Conservation (phyloP, 2,797 vertebrate species). For the Muscicapa striata region DNA sequence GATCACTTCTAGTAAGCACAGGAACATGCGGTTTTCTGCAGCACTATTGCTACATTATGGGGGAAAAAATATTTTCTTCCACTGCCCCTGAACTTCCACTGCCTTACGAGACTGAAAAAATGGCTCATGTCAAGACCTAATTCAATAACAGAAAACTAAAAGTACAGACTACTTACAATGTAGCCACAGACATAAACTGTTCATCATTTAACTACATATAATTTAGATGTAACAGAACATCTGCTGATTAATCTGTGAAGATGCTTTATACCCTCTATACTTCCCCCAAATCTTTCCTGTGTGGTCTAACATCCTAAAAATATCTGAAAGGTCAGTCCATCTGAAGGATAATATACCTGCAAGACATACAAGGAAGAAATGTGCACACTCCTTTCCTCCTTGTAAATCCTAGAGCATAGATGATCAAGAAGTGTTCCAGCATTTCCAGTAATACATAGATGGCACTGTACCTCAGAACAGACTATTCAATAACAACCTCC, state of each 20-base stretch:
- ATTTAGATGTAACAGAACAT: background rate
- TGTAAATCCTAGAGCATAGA: background rate
- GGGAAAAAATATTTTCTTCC: background rate
- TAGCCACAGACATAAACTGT: background rate
- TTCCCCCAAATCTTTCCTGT: background rate
- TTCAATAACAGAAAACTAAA: background rate
- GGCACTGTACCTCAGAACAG: background rate
- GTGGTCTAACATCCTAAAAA: background rate
- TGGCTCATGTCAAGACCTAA: background rate
- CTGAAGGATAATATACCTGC: background rate
- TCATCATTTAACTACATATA: background rate
- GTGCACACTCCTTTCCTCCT: accelerated
- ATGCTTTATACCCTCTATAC: background rate
- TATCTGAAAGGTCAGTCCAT: background rate
- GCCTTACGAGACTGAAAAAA: background rate
- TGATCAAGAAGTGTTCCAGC: accelerated
- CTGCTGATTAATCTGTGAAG: background rate
- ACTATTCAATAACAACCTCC: background rate
- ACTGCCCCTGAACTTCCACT: background rate
- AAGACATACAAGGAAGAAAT: background rate
- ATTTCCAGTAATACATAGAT: background rate
- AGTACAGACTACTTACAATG: background rate
- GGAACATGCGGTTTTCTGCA: background rate
- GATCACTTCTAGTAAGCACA: background rate
- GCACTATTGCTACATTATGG: background rate